A percentile compares a stretch with the other conserved stretches of the same genome.
phyloP scores from a whole-genome alignment of 2,113 vertebrate genomes.

The Theristicus caerulescens region DNA sequence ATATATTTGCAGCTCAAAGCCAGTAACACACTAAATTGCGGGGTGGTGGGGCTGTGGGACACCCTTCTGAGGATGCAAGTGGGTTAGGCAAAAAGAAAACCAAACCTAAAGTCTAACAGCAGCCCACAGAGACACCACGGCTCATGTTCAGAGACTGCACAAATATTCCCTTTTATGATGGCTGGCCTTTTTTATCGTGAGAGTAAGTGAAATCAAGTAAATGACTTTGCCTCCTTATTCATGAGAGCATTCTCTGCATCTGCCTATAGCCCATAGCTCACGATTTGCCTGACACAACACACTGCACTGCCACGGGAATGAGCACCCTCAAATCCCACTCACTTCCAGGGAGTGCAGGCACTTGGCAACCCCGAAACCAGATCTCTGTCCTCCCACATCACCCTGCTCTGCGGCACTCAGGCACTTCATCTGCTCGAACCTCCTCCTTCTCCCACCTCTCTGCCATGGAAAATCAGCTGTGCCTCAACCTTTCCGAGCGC shows the following conservation, averaged over 20 bases:
- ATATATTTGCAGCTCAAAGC: neutral
- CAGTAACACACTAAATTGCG: neutral
- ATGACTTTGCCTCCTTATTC: neutral
- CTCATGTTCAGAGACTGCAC: neutral
- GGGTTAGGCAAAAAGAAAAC: neutral
- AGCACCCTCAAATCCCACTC: neutral
- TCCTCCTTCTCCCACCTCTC: neutral
- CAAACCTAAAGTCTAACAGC: neutral
- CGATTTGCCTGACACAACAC: neutral
- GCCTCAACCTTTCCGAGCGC: neutral
- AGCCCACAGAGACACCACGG: neutral
- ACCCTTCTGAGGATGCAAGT: neutral
- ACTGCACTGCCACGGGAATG: neutral
- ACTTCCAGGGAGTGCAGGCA: neutral
- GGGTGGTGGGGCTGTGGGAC: neutral
- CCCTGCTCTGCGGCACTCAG: neutral
- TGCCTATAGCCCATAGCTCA: neutral
- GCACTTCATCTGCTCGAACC: neutral
- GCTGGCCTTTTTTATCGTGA: neutral
- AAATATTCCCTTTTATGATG: neutral
- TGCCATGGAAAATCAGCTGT: neutral
- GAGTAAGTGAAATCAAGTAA: neutral
- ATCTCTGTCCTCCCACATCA: neutral
- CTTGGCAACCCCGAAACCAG: neutral
- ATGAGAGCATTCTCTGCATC: neutral